These are phyloP conservation scores for Toxostoma redivivum DNA, from an alignment of 2,113 vertebrate species.

Conservation along the genomic window DNA sequence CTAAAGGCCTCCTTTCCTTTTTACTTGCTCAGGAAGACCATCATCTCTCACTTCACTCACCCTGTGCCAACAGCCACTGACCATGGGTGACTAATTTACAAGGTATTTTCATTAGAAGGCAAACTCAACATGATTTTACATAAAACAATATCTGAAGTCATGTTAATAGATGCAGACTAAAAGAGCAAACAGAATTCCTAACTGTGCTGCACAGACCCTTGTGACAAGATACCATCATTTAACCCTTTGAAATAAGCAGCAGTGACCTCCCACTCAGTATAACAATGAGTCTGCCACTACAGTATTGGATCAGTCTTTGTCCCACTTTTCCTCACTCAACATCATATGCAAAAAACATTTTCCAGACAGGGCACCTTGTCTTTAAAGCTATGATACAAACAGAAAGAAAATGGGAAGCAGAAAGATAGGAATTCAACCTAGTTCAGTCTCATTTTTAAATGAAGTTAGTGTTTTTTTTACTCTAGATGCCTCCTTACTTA, in stretches of 20 bases:
- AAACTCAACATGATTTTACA: not conserved
- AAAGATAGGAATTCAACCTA: not conserved
- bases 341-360: not conserved
- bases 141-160: constrained; percentile 3
- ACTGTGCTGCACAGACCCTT: not conserved
- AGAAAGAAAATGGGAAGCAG: not conserved
- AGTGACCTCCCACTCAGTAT: not conserved
- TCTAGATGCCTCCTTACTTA: constrained; percentile 68
- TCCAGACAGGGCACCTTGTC: not conserved
- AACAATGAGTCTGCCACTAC: not conserved
- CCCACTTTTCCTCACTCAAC: not conserved
- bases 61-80: not conserved
- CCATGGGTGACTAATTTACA: not conserved
- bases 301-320: not conserved
- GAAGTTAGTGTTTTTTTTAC: constrained; percentile 18
- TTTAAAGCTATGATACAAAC: not conserved
- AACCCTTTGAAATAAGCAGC: not conserved
- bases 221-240: not conserved
- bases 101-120: not conserved
- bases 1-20: not conserved
- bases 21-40: not conserved
- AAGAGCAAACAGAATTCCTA: not conserved
- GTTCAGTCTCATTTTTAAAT: constrained; percentile 46
- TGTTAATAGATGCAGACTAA: not conserved
- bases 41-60: not conserved